Conservation (phyloP, 35 echinoderm and acorn worm species). For the Ophiothrix spiculata region DNA sequence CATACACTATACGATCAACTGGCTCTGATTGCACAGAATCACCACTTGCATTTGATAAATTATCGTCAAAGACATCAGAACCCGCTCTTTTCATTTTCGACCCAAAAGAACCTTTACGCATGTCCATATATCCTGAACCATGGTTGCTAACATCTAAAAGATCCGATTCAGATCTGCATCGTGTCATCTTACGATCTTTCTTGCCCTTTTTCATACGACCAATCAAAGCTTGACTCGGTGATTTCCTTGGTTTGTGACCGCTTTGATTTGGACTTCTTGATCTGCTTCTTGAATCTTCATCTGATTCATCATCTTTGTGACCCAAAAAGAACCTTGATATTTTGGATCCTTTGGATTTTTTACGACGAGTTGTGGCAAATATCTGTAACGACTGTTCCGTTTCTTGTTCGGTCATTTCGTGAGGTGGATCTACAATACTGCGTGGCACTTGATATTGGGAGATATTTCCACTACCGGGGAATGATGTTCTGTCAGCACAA, state of each 20-base stretch:
- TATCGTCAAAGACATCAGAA: conserved; percentile 1
- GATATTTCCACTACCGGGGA: not conserved
- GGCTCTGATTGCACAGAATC: not conserved
- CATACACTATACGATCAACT: not conserved
- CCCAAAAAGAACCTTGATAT: not conserved
- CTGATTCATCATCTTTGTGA: not conserved
- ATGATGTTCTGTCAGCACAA: too few species aligned
- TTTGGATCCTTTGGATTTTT: not conserved
- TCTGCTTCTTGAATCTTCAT: not conserved
- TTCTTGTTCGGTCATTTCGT: not conserved
- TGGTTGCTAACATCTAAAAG: not conserved
- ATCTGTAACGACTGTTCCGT: not conserved
- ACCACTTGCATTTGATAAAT: not conserved
- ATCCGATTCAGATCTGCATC: not conserved
- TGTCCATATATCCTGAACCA: not conserved
- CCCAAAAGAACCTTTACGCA: not conserved
- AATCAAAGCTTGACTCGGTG: not conserved
- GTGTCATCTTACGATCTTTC: not conserved
- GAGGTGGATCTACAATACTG: not conserved
- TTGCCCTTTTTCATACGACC: not conserved
- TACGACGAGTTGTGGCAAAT: not conserved
- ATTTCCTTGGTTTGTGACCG: not conserved
- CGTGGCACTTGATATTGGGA: not conserved
- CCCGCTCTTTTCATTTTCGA: not conserved
- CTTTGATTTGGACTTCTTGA: not conserved